A percentile compares a stretch with the other conserved stretches of the same genome.
Conservation (phyloP, 2,113 vertebrate genomes). For the Toxotes chatareus region DNA sequence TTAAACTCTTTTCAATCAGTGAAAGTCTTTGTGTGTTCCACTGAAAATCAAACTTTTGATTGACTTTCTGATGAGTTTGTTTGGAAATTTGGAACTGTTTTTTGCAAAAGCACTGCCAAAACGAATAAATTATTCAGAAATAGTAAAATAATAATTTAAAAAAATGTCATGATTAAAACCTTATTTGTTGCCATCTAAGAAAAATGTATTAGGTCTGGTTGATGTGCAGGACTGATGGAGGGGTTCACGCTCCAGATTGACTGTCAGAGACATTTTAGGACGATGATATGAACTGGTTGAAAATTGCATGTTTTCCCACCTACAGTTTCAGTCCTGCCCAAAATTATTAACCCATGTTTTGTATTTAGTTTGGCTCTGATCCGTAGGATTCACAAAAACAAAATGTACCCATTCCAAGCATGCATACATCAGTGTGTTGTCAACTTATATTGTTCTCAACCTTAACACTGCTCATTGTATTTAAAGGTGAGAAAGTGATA, state of each 20-base stretch:
- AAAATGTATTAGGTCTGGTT: background rate
- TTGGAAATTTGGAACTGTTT: slow-evolving; percentile 13
- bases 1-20: slow-evolving; percentile 44
- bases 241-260: background rate
- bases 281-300: slow-evolving; percentile 16
- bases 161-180: background rate
- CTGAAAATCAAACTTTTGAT: slow-evolving; percentile 35
- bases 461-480: slow-evolving; percentile 53
- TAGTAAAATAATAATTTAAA: background rate
- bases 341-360: slow-evolving; percentile 27
- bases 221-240: slow-evolving; percentile 21
- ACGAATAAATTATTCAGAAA: slow-evolving; percentile 12
- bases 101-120: slow-evolving; percentile 63
- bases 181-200: slow-evolving; percentile 10
- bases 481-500: slow-evolving; percentile 13
- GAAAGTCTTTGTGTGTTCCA: slow-evolving; percentile 37
- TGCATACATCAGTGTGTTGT: slow-evolving; percentile 58
- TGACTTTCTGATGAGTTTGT: slow-evolving; percentile 13
- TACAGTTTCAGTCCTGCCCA: slow-evolving; percentile 24
- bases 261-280: background rate
- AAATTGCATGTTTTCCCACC: slow-evolving; percentile 54
- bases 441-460: slow-evolving; percentile 47
- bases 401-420: slow-evolving; percentile 72
- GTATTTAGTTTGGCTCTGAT: slow-evolving; percentile 40
- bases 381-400: slow-evolving; percentile 30